phyloP scores from a whole-genome alignment of 2,113 vertebrate genomes.

The Pelvicachromis taeniatus region DNA sequence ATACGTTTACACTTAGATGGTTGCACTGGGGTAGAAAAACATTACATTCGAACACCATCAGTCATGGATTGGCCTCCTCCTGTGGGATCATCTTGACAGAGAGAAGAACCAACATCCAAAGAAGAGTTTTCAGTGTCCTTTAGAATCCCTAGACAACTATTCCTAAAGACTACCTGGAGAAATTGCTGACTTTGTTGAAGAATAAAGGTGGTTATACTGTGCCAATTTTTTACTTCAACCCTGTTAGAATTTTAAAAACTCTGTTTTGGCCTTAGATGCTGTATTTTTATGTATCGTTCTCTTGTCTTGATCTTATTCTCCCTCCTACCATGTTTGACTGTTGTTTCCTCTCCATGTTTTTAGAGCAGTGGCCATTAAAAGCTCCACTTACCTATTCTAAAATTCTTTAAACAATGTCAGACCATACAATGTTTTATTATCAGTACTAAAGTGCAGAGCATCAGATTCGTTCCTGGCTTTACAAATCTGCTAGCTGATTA shows the following conservation, averaged over 20 bases:
- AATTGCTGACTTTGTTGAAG: neutral
- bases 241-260: neutral
- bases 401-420: neutral
- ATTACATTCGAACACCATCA: neutral
- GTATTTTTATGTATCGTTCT: neutral
- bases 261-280: neutral
- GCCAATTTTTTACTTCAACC: neutral
- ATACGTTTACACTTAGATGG: neutral
- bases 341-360: neutral
- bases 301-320: neutral
- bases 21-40: neutral
- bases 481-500: conserved; percentile 12
- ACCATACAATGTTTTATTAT: neutral
- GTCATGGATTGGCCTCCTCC: neutral
- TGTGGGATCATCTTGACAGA: neutral
- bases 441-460: neutral
- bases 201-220: neutral
- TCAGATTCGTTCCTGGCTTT: neutral
- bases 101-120: neutral
- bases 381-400: no score
- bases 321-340: neutral
- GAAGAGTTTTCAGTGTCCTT: neutral
- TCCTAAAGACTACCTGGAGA: neutral
- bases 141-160: neutral
- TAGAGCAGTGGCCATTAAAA: neutral